Conservation (phyloP, 2,797 vertebrate species). For the Xenops minutus region DNA sequence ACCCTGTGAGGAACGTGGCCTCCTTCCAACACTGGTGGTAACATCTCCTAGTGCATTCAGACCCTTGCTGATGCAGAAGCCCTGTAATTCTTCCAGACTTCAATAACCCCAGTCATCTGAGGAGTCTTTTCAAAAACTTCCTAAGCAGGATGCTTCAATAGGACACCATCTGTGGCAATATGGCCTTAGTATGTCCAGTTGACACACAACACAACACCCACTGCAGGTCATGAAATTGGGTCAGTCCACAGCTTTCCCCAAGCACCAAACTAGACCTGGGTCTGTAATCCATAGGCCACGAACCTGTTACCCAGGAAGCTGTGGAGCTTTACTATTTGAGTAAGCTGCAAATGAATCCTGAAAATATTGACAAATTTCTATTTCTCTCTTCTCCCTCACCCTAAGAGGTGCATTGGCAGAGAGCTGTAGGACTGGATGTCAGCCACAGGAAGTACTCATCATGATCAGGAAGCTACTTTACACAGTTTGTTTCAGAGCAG, state of each 20-base stretch:
- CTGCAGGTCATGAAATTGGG: background rate
- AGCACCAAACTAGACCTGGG: background rate
- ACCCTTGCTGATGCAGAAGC: background rate
- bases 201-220: background rate
- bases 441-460: slow-evolving; percentile 18
- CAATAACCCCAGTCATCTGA: background rate
- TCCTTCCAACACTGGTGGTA: background rate
- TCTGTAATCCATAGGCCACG: background rate
- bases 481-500: background rate
- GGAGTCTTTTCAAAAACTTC: background rate
- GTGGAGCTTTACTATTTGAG: background rate
- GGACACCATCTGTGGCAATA: background rate
- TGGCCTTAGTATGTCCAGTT: background rate
- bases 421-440: slow-evolving; percentile 20
- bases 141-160: background rate
- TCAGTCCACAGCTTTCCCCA: background rate
- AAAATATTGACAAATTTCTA: background rate
- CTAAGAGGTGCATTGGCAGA: background rate
- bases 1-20: background rate
- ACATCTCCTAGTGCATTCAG: background rate
- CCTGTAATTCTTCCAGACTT: background rate
- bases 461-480: slow-evolving; percentile 2
- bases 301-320: background rate
- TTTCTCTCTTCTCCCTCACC: background rate
- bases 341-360: background rate